Evolutionary conservation across 2,888 invertebrate species (phyloP).

Genomic region (Thera obeliscata): DNA sequence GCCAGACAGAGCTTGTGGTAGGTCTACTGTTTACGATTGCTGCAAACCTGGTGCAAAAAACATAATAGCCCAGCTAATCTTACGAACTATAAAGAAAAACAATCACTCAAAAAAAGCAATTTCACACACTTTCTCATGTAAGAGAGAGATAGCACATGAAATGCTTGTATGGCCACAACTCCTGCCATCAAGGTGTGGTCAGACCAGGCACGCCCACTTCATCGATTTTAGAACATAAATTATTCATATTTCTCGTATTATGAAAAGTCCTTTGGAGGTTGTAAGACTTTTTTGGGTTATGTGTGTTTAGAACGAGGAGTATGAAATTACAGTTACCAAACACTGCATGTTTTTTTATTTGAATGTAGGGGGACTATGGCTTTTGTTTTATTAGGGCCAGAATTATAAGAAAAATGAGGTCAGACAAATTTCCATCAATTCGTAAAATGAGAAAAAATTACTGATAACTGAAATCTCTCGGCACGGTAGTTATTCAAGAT

Average conservation of each 20-base stretch:
- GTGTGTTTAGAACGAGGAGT: not conserved
- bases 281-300: not conserved
- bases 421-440: no score
- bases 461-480: no score
- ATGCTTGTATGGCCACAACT: constrained; percentile 43
- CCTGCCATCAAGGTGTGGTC: constrained; percentile 51
- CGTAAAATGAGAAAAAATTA: no score
- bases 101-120: not conserved
- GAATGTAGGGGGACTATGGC: no score
- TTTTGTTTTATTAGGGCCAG: no score
- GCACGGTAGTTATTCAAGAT: no score
- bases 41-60: not conserved
- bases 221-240: constrained; percentile 72
- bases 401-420: no score
- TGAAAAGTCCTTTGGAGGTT: constrained; percentile 43
- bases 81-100: not conserved
- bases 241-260: constrained; percentile 76
- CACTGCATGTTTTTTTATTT: no score
- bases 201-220: constrained; percentile 63
- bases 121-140: constrained; percentile 14
- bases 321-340: no score
- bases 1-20: no score
- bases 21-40: no score
- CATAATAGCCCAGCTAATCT: not conserved
- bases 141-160: constrained; percentile 48